Percentiles rank a stretch among this genome's conserved stretches.
Evolutionary conservation across 2,888 invertebrate genomes (phyloP).

Genomic region (Lasioglossum vierecki): DNA sequence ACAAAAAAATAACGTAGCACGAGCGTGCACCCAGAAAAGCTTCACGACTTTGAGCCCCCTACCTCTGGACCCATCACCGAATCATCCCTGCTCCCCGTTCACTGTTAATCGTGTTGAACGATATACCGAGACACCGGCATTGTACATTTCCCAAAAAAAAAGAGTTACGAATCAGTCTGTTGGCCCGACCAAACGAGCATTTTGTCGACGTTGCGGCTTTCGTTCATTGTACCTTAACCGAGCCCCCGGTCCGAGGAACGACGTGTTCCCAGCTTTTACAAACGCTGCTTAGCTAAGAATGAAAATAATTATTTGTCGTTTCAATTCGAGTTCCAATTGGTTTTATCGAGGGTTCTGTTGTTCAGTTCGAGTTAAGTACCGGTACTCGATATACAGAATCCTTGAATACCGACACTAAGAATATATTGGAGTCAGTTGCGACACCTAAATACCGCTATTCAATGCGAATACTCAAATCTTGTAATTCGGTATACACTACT

Average conservation of each 20-base stretch:
- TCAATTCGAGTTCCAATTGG: neutral
- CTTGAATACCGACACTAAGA: no score
- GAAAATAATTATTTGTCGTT: neutral
- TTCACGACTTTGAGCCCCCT: conserved; percentile 28
- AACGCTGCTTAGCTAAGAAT: neutral
- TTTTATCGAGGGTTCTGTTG: neutral
- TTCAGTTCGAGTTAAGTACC: neutral
- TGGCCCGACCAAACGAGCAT: conserved; percentile 56
- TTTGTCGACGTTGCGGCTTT: conserved; percentile 46
- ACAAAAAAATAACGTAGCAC: conserved; percentile 5
- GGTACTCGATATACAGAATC: neutral
- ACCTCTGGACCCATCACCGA: conserved; percentile 2
- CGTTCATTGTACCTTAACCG: conserved; percentile 45
- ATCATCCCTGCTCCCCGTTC: conserved; percentile 32
- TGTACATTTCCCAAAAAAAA: conserved; percentile 29
- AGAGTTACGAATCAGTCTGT: conserved; percentile 33
- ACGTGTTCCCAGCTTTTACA: conserved; percentile 11
- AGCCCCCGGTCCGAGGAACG: conserved; percentile 24
- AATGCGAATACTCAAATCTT: neutral
- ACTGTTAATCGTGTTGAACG: conserved; percentile 30
- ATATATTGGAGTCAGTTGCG: no score
- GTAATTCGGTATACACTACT: neutral
- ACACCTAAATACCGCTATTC: no score
- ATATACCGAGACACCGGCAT: conserved; percentile 33
- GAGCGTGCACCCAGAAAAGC: conserved; percentile 46